Percentiles rank a stretch among this genome's conserved stretches.
Conservation (phyloP, 2,888 invertebrate species). For the Tuberolachnus salignus region DNA sequence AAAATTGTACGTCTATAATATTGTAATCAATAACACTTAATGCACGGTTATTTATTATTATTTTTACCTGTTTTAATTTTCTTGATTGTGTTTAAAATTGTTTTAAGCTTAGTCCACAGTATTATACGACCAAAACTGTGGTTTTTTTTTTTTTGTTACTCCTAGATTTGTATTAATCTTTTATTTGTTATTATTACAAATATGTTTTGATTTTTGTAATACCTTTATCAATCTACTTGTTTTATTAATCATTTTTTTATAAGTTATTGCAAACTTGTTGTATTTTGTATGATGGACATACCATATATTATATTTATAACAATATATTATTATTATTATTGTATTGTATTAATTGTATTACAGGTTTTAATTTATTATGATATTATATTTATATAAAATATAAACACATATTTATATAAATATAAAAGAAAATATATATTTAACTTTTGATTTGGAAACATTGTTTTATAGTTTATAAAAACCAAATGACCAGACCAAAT, state of each 20-base stretch:
- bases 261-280: constrained; percentile 19
- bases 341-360: constrained; percentile 40
- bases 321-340: constrained; percentile 39
- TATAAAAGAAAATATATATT: constrained; percentile 32
- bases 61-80: constrained; percentile 22
- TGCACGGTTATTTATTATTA: constrained; percentile 10
- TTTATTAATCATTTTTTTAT: constrained; percentile 34
- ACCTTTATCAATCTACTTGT: constrained; percentile 17
- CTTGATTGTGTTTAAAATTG: constrained; percentile 24
- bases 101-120: constrained; percentile 41
- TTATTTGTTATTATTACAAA: constrained; percentile 41
- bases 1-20: not conserved
- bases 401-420: constrained; percentile 20
- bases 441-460: constrained; percentile 8
- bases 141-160: constrained; percentile 44
- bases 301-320: constrained; percentile 44
- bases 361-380: constrained; percentile 47
- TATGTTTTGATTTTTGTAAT: constrained; percentile 18
- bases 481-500: too few species aligned
- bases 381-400: constrained; percentile 32
- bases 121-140: constrained; percentile 50
- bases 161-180: constrained; percentile 43
- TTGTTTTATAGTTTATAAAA: too few species aligned
- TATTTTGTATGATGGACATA: constrained; percentile 38
- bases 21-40: not conserved